Conservation (phyloP, 2,888 invertebrate genomes). For the Agrilus biguttatus region DNA sequence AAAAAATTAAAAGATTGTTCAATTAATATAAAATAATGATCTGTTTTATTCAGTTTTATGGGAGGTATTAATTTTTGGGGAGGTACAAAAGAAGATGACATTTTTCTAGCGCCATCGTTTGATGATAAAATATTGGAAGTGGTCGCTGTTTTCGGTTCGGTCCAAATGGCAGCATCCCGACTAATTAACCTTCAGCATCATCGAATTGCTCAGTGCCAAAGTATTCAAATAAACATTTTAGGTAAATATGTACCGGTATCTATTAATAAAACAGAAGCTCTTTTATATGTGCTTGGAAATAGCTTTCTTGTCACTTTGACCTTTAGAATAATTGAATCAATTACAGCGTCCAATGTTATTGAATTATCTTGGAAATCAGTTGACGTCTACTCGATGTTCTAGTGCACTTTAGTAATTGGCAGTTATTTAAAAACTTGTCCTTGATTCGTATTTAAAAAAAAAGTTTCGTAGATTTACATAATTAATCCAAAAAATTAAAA, state of each 20-base stretch:
- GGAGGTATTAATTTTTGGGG: slow-evolving; percentile 99
- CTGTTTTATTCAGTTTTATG: slow-evolving; percentile 61
- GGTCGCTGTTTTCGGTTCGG: slow-evolving; percentile 93
- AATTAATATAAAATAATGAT: not conserved
- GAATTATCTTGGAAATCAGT: too few species aligned
- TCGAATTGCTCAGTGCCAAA: slow-evolving; percentile 91
- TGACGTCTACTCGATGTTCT: too few species aligned
- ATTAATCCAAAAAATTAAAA: too few species aligned
- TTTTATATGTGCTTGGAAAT: not conserved
- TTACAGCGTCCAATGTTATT: too few species aligned
- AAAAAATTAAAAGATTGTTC: not conserved
- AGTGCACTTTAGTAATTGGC: too few species aligned
- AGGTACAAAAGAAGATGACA: slow-evolving; percentile 77
- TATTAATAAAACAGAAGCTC: not conserved
- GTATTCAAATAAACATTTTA: slow-evolving; percentile 89
- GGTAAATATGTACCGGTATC: slow-evolving; percentile 32
- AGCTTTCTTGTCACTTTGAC: too few species aligned
- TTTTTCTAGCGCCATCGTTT: slow-evolving; percentile 85
- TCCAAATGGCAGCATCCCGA: slow-evolving; percentile 93
- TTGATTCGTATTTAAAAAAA: too few species aligned
- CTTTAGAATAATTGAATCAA: too few species aligned
- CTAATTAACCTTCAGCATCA: slow-evolving; percentile 93
- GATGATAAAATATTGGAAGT: slow-evolving; percentile 95
- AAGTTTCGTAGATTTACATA: too few species aligned
- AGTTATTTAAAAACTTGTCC: too few species aligned